Base-by-base conservation (phyloP, 1,140 invertebrate genomes). In the Lepidurus arcticus region DNA sequence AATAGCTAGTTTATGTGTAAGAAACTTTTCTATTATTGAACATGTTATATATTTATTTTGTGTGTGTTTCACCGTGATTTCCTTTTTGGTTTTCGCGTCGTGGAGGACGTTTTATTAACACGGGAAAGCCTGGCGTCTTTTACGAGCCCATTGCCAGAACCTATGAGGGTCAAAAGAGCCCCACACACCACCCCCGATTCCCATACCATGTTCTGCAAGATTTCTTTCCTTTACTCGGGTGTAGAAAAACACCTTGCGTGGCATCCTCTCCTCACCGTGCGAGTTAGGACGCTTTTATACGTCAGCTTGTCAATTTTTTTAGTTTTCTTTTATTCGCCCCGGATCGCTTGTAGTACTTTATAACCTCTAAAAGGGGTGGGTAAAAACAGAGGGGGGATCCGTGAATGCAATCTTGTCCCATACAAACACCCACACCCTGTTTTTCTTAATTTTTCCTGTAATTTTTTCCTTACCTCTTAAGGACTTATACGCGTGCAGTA, bases 291-390 rank as follows among this genome's bases (percentile, higher is more conserved):
- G 53, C 16, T 65, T 65, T 65, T 65, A 65, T 65, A 34, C 34
- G 53, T 65, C 53, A 65, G 53, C 53, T 9, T 65, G 53, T 65
- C 53, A 65, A n/a, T 65, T 65, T 65, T 65, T 21, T 65, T 21
- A 7, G 0, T 7, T 65, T 65, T 65, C 4, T 65, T n/a, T 65
- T 65, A 0, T 65, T n/a, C 21, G 16, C 13, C 53, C 53, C 53
- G 53, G 34, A 34, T 34, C 34, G 34, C 34, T 34, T 65, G 53
- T 65, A 65, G 34, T 34, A 65, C 8, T n/a, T 65, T 65, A 16
- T 16, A 13, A 16, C 16, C 53, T 13, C 21, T 65, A 7, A 65
- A 16, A 16, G 21, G 53, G n/a, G 53, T 65, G 8, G 4, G 53
- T 7, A 21, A 65, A 9, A 21, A 16, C 16, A 7, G 13, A 65